Evolutionary conservation across 2,113 vertebrate genomes (phyloP).

Genomic region (Trochalopteron elliotii): DNA sequence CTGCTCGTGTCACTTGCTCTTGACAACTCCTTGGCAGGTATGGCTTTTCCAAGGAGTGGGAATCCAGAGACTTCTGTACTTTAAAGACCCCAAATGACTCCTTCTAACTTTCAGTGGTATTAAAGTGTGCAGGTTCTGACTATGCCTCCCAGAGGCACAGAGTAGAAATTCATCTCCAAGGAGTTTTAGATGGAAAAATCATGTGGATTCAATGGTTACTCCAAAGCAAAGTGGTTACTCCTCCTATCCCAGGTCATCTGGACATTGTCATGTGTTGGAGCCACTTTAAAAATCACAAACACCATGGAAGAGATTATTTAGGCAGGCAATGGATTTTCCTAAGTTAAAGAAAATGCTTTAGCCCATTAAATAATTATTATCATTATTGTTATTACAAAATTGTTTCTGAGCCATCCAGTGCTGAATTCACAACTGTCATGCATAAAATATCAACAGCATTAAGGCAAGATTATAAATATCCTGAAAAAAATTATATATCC

Average conservation of each 20-base stretch:
- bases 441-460: background rate
- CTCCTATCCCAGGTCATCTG: background rate
- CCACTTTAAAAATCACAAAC: background rate
- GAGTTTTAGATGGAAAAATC: conserved; percentile 38
- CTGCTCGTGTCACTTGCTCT: conserved; percentile 49
- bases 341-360: background rate
- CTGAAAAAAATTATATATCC: background rate
- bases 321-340: background rate
- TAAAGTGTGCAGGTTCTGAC: background rate
- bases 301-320: background rate
- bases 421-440: background rate
- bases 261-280: background rate
- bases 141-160: background rate
- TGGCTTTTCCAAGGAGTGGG: background rate
- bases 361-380: background rate
- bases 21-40: conserved; percentile 66
- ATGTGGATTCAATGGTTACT: background rate
- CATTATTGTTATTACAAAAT: background rate
- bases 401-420: background rate
- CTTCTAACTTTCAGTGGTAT: background rate
- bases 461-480: background rate
- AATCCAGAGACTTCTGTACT: background rate
- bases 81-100: background rate
- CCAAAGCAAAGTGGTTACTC: background rate
- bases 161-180: background rate